Evolutionary conservation across 2,113 vertebrate genomes (phyloP), one percentile per base, ranked within the genome.

Genomic region (Vulpes ferrilata): DNA sequence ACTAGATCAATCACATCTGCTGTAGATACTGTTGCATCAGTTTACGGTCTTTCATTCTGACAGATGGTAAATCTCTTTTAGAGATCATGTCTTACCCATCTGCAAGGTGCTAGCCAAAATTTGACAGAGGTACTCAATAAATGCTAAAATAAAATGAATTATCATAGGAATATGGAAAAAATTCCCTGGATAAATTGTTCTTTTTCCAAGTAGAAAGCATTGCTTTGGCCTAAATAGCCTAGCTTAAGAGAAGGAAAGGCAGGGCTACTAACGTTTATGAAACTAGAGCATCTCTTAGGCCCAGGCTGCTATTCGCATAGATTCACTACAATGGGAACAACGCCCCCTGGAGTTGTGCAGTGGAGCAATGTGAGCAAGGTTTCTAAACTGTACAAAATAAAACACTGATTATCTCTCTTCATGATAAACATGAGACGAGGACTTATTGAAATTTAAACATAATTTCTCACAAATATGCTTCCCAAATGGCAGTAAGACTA

Each of bases 71-170:
- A 16, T 95, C 27, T 57, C 20, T 60, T 90, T 65, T 15, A n/a
- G 57, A 62, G 35, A 90, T 74, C 27, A 83, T 32, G 13, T 55
- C 62, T 89, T 76, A 53, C 10, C 74, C 84, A 87, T 73, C 64
- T 64, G 38, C 3, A 92, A 79, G 13, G 20, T 93, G 78, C n/a
- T 73, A 62, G 5, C 4, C n/a, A 74, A 53, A 79, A 57, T 96
- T 57, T 87, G 59, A 95, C 7, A 89, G 1, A 73, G 10, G 6
- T 73, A 79, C 7, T 86, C 30, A 93, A 35, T 67, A 93, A 94
- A 83, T 86, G 20, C 38, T 88, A 87, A 87, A 65, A 76, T 57
- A 76, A 96, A 96, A 94, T 79, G 59, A 85, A 71, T 71, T 53
- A 57, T 55, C 32, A 48, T 5, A 27, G 51, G 83, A 88, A 88